Percentiles rank a stretch among this genome's conserved stretches.
These are phyloP conservation scores for Forbesichthys papilliferus DNA, from an alignment of 2,113 vertebrate genomes.

Conservation along the genomic window DNA sequence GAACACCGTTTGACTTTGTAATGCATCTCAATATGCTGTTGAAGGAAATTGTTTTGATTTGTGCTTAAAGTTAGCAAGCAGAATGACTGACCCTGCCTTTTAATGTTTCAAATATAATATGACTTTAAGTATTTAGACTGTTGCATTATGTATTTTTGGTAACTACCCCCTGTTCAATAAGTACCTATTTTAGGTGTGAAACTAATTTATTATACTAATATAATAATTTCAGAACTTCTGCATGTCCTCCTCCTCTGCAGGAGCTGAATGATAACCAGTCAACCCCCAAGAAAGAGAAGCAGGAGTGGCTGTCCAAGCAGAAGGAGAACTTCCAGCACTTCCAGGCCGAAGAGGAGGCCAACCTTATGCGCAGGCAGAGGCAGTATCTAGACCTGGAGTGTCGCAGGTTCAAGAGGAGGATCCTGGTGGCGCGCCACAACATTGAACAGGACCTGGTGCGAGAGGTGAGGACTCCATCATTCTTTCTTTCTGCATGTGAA, in stretches of 20 bases:
- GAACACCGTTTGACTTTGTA: no score
- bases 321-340: constrained; percentile 99
- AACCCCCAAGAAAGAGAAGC: constrained; percentile 98
- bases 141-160: no score
- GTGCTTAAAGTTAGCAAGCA: no score
- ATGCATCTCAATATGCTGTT: no score
- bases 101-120: no score
- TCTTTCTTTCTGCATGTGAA: no score
- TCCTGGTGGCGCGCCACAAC: constrained; percentile 94
- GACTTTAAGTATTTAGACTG: no score
- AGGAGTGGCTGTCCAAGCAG: constrained; percentile 97
- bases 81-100: no score
- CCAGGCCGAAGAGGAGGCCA: constrained; percentile 97
- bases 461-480: constrained; percentile 79
- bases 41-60: no score
- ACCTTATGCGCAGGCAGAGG: constrained; percentile 90
- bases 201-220: neutral
- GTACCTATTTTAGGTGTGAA: no score
- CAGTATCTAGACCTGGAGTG: constrained; percentile 97
- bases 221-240: neutral
- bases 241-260: constrained; percentile 69
- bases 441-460: constrained; percentile 93
- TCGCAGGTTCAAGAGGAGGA: constrained; percentile 93
- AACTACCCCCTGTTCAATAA: no score
- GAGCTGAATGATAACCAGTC: constrained; percentile 98